These are phyloP conservation scores for Rhipidura dahli DNA, from an alignment of 2,113 vertebrate genomes.

Conservation along the genomic window DNA sequence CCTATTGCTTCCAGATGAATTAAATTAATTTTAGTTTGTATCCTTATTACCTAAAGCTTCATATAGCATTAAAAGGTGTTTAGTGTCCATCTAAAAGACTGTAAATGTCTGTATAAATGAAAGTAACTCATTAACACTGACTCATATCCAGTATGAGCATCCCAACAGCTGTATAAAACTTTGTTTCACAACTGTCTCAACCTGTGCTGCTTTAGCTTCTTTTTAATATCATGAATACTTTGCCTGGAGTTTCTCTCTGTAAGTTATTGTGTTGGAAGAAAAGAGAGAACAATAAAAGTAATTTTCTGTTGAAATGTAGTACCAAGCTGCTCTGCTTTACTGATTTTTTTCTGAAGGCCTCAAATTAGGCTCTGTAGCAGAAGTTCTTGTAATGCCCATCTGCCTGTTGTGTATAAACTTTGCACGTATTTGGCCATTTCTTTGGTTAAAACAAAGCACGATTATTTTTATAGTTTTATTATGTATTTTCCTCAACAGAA, in stretches of 20 bases:
- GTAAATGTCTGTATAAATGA: not conserved
- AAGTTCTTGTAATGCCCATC: not conserved
- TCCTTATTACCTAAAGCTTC: not conserved
- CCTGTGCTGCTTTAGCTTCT: not conserved
- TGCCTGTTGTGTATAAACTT: not conserved
- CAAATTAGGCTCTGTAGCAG: not conserved
- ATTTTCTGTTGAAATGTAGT: not conserved
- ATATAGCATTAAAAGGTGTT: not conserved
- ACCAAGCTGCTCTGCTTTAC: not conserved
- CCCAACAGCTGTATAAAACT: not conserved
- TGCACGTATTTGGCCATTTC: not conserved
- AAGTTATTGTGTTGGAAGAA: not conserved
- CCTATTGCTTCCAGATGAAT: not conserved
- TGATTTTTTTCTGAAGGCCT: not conserved
- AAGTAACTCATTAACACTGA: not conserved
- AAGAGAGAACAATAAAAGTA: not conserved
- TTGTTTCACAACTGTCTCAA: not conserved
- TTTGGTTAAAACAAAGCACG: not conserved
- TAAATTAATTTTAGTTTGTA: not conserved
- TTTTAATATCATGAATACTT: not conserved
- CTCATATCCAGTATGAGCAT: not conserved
- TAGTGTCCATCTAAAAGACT: not conserved
- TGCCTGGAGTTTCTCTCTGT: not conserved
- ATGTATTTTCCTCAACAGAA: slow-evolving; percentile 58
- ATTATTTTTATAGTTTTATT: not conserved